Base-by-base conservation (phyloP, 2,113 vertebrate species). In the Gallinago media region DNA sequence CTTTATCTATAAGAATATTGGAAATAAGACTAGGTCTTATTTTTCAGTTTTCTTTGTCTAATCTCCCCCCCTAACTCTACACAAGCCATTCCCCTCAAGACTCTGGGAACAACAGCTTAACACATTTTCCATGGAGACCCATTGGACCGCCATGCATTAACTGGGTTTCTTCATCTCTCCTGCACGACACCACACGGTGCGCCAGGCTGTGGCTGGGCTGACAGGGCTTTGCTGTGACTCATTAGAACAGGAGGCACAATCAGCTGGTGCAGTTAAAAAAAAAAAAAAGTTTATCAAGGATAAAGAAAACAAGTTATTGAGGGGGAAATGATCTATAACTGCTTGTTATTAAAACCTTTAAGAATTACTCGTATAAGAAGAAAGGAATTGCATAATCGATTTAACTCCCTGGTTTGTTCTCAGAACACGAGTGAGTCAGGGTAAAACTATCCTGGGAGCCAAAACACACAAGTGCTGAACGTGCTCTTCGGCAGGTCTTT, bases 241-340 rank as follows among this genome's bases (percentile, higher is more conserved):
- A 88, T n/a, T 87, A 47, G 6, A 85, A 82, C 17, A 77, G 88
- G 70, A 96, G 88, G 70, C 21, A 61, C 68, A 71, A 77, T 93
- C 95, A 96, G 15, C 23, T 94, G 83, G 85, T 65, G 50, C 56
- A 92, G 55, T 73, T 62, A 78, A 96, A 94, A 95, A 94, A 36
- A 86, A 36, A 79, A 12, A 54, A 1, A 90, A 56, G 72, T 89
- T 96, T 96, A 76, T 95, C 77, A 94, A 90, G 75, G 71, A 85
- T 82, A 96, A 96, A 90, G 89, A 88, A 94, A 96, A 74, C 36
- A 93, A 65, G n/a, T 44, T 88, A 85, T 92, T 94, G 50, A 72
- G 36, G 55, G 38, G 26, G 62, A 95, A 95, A 96, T 83, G 59
- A 76, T 87, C 91, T 66, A 83, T 87, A 82, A 87, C 54, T 85